A percentile compares a stretch with the other conserved stretches of the same genome.
phyloP scores from a whole-genome alignment of 1,140 invertebrate genomes.

The Papilio machaon region DNA sequence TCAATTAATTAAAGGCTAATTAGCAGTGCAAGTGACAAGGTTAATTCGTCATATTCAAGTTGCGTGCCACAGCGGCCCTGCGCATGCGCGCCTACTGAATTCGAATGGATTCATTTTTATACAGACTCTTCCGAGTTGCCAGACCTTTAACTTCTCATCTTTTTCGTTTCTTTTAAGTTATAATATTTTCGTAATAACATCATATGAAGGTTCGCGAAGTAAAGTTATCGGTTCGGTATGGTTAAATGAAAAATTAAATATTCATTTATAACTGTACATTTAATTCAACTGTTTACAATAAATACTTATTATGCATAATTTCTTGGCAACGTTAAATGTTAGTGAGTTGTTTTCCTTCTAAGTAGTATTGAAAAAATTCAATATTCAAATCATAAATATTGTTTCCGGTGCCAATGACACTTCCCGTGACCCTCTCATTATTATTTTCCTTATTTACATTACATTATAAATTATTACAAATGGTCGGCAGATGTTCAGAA shows the following conservation, averaged over 20 bases:
- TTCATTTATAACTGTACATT: neutral
- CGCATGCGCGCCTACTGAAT: neutral
- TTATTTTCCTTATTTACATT: neutral
- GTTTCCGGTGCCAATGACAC: neutral
- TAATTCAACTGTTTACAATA: neutral
- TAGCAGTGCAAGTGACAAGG: constrained; percentile 21
- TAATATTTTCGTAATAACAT: neutral
- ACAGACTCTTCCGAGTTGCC: constrained; percentile 3
- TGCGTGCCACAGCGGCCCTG: neutral
- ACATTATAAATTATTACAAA: neutral
- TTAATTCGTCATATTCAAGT: neutral
- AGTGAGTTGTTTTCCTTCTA: neutral
- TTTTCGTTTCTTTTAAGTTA: neutral
- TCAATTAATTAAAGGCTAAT: constrained; percentile 1
- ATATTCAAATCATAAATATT: constrained; percentile 20
- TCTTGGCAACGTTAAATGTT: neutral
- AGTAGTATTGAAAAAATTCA: constrained; percentile 9
- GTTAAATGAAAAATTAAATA: too few species aligned
- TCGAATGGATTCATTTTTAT: neutral
- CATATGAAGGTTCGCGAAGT: too few species aligned
- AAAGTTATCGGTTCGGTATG: too few species aligned
- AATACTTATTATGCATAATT: neutral
- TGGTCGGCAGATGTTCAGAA: neutral
- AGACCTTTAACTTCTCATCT: neutral
- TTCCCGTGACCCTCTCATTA: neutral